phyloP scores from a whole-genome alignment of 2,797 vertebrate genomes.

The Propithecus deckenii region DNA sequence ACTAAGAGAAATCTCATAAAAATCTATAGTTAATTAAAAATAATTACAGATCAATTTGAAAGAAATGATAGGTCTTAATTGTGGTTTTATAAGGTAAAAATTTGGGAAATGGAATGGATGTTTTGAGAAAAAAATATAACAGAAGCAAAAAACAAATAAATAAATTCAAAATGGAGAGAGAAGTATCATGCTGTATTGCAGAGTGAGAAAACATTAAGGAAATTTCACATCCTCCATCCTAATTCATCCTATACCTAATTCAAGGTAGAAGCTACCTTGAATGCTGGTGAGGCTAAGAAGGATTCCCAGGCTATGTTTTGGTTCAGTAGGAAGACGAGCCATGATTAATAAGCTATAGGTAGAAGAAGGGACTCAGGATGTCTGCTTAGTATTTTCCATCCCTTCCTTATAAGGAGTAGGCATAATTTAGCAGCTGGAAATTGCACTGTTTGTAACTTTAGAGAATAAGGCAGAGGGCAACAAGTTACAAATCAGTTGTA shows the following conservation, averaged over 20 bases:
- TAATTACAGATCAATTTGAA: background rate
- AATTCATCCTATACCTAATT: background rate
- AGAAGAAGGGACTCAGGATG: background rate
- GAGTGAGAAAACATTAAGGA: background rate
- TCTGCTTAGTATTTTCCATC: background rate
- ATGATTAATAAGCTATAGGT: background rate
- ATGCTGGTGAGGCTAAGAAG: background rate
- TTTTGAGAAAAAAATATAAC: background rate
- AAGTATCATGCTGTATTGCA: background rate
- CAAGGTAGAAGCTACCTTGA: background rate
- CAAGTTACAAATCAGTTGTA: background rate
- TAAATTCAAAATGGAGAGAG: background rate
- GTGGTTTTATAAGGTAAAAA: background rate
- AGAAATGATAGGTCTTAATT: background rate
- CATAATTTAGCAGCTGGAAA: background rate
- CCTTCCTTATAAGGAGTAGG: background rate
- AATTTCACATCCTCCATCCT: background rate
- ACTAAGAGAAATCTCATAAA: slow-evolving; percentile 16
- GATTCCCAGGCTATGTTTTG: background rate
- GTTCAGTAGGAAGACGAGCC: background rate
- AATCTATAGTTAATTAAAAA: background rate
- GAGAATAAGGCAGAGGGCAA: background rate
- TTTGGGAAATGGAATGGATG: background rate
- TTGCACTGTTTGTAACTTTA: background rate
- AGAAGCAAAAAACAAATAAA: too few relatives aligned